A percentile compares a stretch with the other conserved stretches of the same genome.
Evolutionary conservation across 2,113 vertebrate genomes (phyloP).

Genomic region (Propithecus coquereli): DNA sequence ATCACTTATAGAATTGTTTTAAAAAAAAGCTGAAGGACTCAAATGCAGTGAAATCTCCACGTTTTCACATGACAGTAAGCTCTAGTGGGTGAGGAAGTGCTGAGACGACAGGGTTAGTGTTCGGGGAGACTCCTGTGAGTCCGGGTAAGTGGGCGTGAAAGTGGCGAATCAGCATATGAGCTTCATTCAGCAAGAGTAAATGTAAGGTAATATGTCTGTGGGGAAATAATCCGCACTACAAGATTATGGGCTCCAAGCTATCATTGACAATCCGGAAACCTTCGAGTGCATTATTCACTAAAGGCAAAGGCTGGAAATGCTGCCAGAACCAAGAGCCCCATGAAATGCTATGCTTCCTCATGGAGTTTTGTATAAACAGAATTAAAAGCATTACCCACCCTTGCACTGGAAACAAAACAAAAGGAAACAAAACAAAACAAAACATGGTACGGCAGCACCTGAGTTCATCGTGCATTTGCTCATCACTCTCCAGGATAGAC

Average conservation of each 20-base stretch:
- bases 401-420: neutral
- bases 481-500: neutral
- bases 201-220: neutral
- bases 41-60: neutral
- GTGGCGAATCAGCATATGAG: neutral
- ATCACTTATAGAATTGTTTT: neutral
- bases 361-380: neutral
- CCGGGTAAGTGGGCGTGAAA: constrained; percentile 43
- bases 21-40: too few species aligned
- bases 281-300: neutral
- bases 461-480: neutral
- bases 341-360: neutral
- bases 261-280: neutral
- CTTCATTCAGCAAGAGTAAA: neutral
- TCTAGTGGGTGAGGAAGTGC: neutral
- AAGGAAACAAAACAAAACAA: neutral
- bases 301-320: neutral
- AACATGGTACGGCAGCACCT: neutral
- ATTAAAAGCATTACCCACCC: neutral
- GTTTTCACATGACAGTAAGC: neutral
- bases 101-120: neutral
- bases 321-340: neutral
- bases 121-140: neutral
- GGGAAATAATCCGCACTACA: constrained; percentile 41
- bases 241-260: neutral